Percentiles rank a stretch among this genome's conserved stretches.
Evolutionary conservation across 2,797 vertebrate genomes (phyloP).

Genomic region (Acanthopagrus latus): DNA sequence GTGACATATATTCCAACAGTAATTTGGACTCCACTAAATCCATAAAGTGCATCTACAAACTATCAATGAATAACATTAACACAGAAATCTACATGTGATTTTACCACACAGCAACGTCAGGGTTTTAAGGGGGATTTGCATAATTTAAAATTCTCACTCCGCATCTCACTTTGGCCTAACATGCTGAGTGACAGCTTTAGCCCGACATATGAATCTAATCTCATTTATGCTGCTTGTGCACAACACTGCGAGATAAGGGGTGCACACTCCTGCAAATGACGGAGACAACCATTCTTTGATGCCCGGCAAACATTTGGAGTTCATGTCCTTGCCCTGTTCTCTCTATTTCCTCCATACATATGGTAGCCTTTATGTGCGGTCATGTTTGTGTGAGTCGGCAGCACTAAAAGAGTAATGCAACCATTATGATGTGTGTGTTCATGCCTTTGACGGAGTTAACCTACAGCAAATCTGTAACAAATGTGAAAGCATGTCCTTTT

Average conservation of each 20-base stretch:
- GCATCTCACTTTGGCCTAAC: conserved; percentile 53
- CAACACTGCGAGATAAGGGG: conserved; percentile 43
- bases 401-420: conserved; percentile 7
- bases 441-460: conserved; percentile 17
- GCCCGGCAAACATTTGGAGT: conserved; percentile 30
- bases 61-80: conserved; percentile 55
- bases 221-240: conserved; percentile 56
- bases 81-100: conserved; percentile 55
- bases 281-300: conserved; percentile 37
- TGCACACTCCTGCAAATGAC: conserved; percentile 18
- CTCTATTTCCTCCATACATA: not conserved
- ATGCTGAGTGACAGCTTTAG: conserved; percentile 51
- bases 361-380: not conserved
- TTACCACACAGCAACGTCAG: conserved; percentile 37
- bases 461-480: conserved; percentile 37
- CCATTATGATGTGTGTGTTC: not conserved
- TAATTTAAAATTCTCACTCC: conserved; percentile 62
- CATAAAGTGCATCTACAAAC: conserved; percentile 36
- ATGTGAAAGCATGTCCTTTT: conserved; percentile 52
- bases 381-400: conserved; percentile 21
- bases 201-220: conserved; percentile 64
- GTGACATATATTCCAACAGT: conserved; percentile 13
- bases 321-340: conserved; percentile 25
- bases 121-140: conserved; percentile 73
- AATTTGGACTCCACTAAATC: conserved; percentile 27